Conservation (phyloP, 2,888 invertebrate species). For the Cancer borealis region DNA sequence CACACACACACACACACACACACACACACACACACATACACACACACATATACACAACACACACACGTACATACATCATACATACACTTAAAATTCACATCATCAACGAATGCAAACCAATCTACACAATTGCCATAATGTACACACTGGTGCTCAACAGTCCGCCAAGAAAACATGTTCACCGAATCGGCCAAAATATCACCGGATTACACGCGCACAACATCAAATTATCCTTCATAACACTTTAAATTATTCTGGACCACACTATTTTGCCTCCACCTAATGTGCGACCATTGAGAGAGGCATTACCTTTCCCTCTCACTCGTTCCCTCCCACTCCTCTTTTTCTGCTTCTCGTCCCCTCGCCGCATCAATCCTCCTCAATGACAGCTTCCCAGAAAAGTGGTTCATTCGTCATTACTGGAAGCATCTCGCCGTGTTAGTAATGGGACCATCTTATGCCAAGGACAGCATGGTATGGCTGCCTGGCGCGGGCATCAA, state of each 20-base stretch:
- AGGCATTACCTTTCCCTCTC: background rate
- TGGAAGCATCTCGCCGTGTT: background rate
- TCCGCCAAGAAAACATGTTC: background rate
- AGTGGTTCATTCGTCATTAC: background rate
- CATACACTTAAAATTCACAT: constrained; percentile 3
- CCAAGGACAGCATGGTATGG: background rate
- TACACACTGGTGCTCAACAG: background rate
- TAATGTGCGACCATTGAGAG: constrained; percentile 2
- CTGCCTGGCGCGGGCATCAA: background rate
- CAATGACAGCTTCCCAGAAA: background rate
- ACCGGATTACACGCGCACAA: constrained; percentile 25
- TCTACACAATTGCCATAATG: background rate
- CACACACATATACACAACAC: too few relatives aligned
- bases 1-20: too few relatives aligned
- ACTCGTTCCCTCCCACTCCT: background rate
- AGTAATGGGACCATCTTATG: background rate
- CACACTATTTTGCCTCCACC: constrained; percentile 3
- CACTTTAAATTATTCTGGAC: background rate
- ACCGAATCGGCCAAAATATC: background rate
- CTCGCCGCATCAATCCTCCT: background rate
- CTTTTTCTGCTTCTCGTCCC: background rate
- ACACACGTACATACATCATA: background rate
- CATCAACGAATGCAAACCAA: background rate
- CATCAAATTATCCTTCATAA: constrained; percentile 27
- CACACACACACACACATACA: too few relatives aligned